These are phyloP conservation scores for Turnix velox DNA, from an alignment of 2,113 vertebrate species.

Conservation along the genomic window DNA sequence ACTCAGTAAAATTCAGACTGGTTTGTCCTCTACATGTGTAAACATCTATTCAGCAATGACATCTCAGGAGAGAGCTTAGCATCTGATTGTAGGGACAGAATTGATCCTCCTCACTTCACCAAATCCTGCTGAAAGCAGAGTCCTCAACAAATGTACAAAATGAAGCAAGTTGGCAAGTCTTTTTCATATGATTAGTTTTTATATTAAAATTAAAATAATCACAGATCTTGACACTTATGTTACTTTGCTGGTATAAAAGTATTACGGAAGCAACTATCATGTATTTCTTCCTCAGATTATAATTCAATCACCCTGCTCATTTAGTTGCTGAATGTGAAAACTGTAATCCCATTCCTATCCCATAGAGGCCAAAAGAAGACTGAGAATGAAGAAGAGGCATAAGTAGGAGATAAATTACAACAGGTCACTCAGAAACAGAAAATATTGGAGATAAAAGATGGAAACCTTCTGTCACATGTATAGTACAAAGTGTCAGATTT, in stretches of 20 bases:
- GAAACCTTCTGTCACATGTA: neutral
- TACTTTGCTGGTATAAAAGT: neutral
- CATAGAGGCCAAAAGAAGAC: neutral
- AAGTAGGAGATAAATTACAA: neutral
- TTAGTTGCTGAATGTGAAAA: neutral
- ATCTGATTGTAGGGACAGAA: neutral
- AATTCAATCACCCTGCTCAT: neutral
- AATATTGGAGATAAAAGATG: neutral
- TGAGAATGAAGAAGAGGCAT: neutral
- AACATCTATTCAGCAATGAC: neutral
- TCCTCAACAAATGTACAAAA: neutral
- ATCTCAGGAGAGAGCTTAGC: neutral
- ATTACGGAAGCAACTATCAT: neutral
- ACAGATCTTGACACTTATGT: neutral
- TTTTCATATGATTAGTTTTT: neutral
- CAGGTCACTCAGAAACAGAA: neutral
- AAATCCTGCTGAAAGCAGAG: neutral
- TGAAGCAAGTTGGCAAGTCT: neutral
- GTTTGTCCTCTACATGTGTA: neutral
- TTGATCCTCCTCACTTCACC: neutral
- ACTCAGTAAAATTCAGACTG: neutral
- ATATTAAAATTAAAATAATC: neutral
- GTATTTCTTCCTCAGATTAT: neutral
- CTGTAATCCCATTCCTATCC: neutral
- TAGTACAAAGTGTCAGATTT: neutral